Base-by-base conservation (phyloP, 64 coral and sea anemone species). In the Montipora capricornis region DNA sequence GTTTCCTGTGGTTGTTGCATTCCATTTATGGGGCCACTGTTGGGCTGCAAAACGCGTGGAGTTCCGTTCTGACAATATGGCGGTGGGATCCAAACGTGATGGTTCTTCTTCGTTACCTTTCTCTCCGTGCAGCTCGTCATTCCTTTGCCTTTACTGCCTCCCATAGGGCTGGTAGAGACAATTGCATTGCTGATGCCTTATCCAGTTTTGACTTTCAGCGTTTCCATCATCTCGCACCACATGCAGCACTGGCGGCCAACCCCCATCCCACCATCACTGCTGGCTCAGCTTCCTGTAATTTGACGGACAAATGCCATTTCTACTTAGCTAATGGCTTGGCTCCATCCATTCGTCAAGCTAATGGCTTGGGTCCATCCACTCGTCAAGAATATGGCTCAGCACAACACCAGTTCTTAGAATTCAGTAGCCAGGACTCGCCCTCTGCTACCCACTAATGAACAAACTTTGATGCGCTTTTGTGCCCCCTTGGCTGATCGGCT, bases 301-400 rank as follows among this genome's bases (percentile, higher is more conserved):
- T 87, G 47, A 68, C 57, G 0, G 58, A 10, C 44, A 67, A 68
- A 45, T 47, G 24, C 24, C 24, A 26, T 26, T 26, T 26, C 24
- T 26, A 26, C 24, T 26, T 26, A 26, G 24, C 24, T 26, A 26
- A 26, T 26, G 24, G 24, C 24, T 26, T 26, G 24, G 24, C 0
- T 26, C 22, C 22, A 24, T 24, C 22, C 22, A 24, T 0, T 24
- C 22, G 22, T 24, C 22, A 24, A 24, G 22, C 22, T 19, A 5
- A 44, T 29, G 75, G 84, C 47, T 37, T 94, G 0, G 77, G 81
- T 7, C 15, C 67, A 13, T 93, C 70, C 5, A 93, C 81, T 15
- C 82, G 82, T 7, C 70, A 82, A 2, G 68, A 53, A 8, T 93
- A 93, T 58, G 11, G 1, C 19, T 50, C 10, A 3, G 66, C 52